Evolutionary conservation across 1,140 invertebrate genomes (phyloP).

Genomic region (Caenorhabditis briggsae): DNA sequence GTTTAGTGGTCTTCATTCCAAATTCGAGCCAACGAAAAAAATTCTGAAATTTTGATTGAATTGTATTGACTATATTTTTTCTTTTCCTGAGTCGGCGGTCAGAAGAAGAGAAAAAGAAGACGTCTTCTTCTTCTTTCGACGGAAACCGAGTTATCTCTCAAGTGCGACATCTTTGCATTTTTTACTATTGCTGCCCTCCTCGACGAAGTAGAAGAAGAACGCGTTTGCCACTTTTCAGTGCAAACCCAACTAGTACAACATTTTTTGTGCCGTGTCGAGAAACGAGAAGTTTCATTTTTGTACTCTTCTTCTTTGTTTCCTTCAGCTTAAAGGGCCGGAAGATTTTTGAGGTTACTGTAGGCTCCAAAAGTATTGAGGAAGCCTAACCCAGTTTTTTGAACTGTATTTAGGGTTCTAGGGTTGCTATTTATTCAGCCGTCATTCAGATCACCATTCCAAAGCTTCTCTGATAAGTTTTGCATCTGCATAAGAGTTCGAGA

Average conservation of each 20-base stretch:
- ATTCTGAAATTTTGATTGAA: not conserved
- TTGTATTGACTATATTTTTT: conserved; percentile 37
- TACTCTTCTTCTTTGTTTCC: not conserved
- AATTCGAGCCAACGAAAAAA: too few relatives aligned
- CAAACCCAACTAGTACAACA: conserved; percentile 54
- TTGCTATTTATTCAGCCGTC: too few relatives aligned
- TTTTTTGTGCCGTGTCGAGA: conserved; percentile 45
- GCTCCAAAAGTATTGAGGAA: too few relatives aligned
- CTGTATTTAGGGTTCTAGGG: too few relatives aligned
- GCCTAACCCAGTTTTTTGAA: too few relatives aligned
- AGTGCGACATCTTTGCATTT: conserved; percentile 56
- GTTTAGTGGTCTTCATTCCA: not conserved
- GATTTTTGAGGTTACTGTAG: not conserved
- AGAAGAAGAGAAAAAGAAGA: conserved; percentile 41
- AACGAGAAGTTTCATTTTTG: conserved; percentile 16
- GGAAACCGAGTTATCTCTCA: conserved; percentile 56
- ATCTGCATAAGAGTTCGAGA: too few relatives aligned
- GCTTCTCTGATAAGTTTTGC: too few relatives aligned
- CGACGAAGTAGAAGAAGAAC: conserved; percentile 51
- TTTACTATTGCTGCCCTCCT: conserved; percentile 54
- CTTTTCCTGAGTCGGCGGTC: conserved; percentile 47
- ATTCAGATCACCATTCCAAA: too few relatives aligned
- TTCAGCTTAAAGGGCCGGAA: not conserved
- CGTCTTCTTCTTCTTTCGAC: conserved; percentile 48
- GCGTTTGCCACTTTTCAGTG: conserved; percentile 55